Conservation (phyloP, 2,113 vertebrate genomes). For the Geococcyx californianus region DNA sequence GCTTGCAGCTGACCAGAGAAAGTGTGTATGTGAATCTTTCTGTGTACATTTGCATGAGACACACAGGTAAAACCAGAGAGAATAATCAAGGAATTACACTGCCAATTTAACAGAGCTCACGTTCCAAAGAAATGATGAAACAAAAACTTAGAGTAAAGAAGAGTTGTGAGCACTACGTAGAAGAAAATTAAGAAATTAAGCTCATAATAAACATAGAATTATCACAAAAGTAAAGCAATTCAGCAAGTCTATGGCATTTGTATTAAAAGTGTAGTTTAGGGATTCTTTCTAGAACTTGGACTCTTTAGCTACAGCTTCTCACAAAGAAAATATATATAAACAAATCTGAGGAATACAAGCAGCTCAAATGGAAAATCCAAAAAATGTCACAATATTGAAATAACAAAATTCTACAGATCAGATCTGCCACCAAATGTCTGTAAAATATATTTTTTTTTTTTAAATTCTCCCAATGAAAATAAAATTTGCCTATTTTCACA, state of each 20-base stretch:
- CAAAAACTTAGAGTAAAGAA: not conserved
- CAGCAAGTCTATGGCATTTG: not conserved
- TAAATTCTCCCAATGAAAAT: not conserved
- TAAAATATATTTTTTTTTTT: not conserved
- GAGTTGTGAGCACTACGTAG: not conserved
- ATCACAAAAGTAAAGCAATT: not conserved
- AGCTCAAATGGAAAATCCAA: not conserved
- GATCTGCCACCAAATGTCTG: not conserved
- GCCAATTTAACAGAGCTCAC: not conserved
- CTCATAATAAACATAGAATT: not conserved
- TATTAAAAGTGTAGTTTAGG: not conserved
- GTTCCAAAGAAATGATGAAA: not conserved
- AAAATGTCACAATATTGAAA: not conserved
- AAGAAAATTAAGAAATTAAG: not conserved
- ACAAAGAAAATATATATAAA: not conserved
- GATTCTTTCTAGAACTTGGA: not conserved
- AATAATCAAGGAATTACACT: not conserved
- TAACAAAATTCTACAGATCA: not conserved
- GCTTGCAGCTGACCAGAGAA: not conserved
- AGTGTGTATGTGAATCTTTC: not conserved
- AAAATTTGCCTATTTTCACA: fast-evolving
- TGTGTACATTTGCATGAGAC: not conserved
- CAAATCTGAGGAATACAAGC: not conserved
- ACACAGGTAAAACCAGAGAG: not conserved
- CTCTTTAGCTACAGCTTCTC: not conserved